Conservation (phyloP, 2,797 vertebrate genomes). For the Crypturellus tataupa region DNA sequence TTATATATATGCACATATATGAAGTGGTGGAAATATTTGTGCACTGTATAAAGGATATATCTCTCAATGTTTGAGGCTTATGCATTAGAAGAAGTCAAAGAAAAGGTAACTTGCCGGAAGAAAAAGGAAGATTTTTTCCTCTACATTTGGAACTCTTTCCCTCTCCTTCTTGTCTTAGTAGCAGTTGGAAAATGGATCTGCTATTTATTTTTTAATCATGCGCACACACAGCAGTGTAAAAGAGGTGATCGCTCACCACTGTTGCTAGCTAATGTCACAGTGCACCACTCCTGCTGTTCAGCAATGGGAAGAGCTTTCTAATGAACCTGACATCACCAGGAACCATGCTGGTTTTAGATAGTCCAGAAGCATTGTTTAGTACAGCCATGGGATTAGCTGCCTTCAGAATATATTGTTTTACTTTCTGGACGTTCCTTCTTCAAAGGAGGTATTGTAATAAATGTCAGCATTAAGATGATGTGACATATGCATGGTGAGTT, state of each 20-base stretch:
- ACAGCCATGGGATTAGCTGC: constrained; percentile 56
- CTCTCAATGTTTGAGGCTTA: not conserved
- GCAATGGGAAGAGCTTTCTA: constrained; percentile 60
- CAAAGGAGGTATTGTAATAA: constrained; percentile 54
- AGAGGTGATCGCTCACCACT: not conserved
- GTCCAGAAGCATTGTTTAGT: constrained; percentile 64
- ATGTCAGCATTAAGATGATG: constrained; percentile 67
- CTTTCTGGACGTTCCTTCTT: constrained; percentile 54
- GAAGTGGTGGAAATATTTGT: too few species aligned
- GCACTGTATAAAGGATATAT: not conserved
- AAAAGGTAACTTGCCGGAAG: not conserved
- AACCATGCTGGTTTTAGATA: constrained; percentile 68
- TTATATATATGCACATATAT: too few species aligned
- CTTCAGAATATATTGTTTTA: constrained; percentile 66
- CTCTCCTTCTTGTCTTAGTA: not conserved
- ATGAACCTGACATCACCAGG: not conserved
- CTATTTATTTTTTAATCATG: constrained; percentile 47
- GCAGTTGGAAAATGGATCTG: not conserved
- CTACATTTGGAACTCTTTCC: not conserved
- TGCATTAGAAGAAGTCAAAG: not conserved
- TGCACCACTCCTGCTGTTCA: constrained; percentile 55
- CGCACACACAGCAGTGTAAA: not conserved
- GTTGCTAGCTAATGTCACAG: constrained; percentile 19
- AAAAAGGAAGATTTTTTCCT: not conserved
- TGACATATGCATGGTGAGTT: constrained; percentile 20